phyloP scores from a whole-genome alignment of 2,113 vertebrate species.

The Pampusana beccarii region DNA sequence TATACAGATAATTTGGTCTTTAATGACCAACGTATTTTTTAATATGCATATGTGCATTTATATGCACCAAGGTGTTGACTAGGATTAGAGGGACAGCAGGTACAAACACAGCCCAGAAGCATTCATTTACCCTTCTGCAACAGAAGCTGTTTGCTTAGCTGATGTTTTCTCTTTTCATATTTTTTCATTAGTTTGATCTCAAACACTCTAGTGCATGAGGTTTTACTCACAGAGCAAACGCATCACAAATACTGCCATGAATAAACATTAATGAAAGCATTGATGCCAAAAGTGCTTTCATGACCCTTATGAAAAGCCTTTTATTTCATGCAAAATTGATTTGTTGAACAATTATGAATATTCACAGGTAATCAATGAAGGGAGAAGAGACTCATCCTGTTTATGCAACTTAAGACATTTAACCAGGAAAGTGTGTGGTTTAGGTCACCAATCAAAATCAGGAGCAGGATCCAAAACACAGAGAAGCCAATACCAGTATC shows the following conservation, averaged over 20 bases:
- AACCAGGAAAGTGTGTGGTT: not conserved
- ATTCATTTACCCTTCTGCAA: not conserved
- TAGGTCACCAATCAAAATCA: not conserved
- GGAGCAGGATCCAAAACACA: not conserved
- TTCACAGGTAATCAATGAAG: not conserved
- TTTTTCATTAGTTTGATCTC: not conserved
- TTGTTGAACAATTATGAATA: conserved; percentile 32
- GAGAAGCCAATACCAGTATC: not conserved
- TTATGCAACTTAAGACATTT: not conserved
- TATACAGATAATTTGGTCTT: not conserved
- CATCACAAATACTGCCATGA: not conserved
- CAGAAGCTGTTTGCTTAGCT: not conserved
- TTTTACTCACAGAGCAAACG: not conserved
- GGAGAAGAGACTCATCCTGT: not conserved
- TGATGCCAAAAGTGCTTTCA: not conserved
- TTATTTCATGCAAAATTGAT: conserved; percentile 8
- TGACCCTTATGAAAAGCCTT: not conserved
- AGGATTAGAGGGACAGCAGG: not conserved
- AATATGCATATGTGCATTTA: not conserved
- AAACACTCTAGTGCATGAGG: not conserved
- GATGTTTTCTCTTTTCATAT: not conserved
- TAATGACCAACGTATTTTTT: not conserved
- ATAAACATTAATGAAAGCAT: not conserved
- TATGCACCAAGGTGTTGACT: not conserved
- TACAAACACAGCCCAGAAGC: not conserved